A percentile compares a stretch with the other conserved stretches of the same genome.
These are phyloP conservation scores for Cataglyphis cursor DNA, from an alignment of 2,888 invertebrate genomes.

Conservation along the genomic window DNA sequence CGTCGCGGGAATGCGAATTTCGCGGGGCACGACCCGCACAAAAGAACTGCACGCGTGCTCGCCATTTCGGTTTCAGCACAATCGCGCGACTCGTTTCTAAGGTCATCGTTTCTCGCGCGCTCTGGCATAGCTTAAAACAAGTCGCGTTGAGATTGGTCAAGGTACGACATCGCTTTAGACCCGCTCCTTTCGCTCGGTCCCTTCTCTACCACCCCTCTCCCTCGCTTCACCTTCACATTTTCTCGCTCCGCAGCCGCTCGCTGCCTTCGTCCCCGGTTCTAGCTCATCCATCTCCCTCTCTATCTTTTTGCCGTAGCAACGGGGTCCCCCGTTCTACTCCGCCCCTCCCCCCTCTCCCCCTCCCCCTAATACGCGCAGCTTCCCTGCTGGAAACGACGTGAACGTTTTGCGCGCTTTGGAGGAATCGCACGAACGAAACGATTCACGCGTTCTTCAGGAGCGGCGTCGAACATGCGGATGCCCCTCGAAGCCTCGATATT, in stretches of 20 bases:
- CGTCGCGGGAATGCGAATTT: neutral
- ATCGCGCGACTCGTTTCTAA: slow-evolving; percentile 80
- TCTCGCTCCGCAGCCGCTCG: neutral
- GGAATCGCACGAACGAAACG: slow-evolving; percentile 55
- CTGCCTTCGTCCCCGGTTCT: slow-evolving; percentile 39
- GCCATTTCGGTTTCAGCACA: slow-evolving; percentile 76
- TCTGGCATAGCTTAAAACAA: slow-evolving; percentile 85
- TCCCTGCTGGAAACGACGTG: slow-evolving; percentile 37
- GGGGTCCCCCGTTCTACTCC: neutral
- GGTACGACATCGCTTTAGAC: slow-evolving; percentile 84
- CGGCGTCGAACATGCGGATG: slow-evolving; percentile 32
- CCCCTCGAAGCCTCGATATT: neutral
- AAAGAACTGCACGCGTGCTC: slow-evolving; percentile 35
- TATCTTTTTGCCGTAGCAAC: slow-evolving; percentile 22
- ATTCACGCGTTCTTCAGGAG: slow-evolving; percentile 63
- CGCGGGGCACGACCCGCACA: neutral
- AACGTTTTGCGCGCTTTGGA: slow-evolving; percentile 49
- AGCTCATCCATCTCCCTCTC: slow-evolving; percentile 58
- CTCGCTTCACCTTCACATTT: slow-evolving; percentile 29
- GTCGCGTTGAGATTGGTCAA: slow-evolving; percentile 86
- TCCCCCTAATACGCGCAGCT: slow-evolving; percentile 15
- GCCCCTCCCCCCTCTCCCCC: neutral
- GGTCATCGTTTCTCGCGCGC: slow-evolving; percentile 73
- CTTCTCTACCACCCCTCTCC: slow-evolving; percentile 46
- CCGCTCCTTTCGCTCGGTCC: slow-evolving; percentile 73